phyloP scores from a whole-genome alignment of 2,888 invertebrate genomes.

The Clepsis dumicolana region DNA sequence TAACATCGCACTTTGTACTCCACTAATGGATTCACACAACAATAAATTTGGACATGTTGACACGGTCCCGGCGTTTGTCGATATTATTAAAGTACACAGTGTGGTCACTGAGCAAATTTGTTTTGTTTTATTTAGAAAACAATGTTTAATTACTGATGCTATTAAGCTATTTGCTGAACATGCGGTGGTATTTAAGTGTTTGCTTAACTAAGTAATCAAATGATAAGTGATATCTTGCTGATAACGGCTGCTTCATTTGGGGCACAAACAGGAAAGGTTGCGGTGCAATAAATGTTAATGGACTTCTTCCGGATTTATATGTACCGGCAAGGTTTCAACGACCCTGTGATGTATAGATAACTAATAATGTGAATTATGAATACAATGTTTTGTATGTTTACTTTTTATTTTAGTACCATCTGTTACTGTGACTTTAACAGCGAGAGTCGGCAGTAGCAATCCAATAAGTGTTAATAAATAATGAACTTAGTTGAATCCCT shows the following conservation, averaged over 20 bases:
- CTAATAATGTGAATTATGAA: not conserved
- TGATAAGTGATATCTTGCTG: constrained; percentile 61
- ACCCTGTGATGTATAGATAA: constrained; percentile 14
- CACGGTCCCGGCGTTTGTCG: constrained; percentile 68
- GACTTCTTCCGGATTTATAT: constrained; percentile 35
- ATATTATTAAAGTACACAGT: constrained; percentile 73
- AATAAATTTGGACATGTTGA: constrained; percentile 77
- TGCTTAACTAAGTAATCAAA: constrained; percentile 52
- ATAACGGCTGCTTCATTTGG: constrained; percentile 64
- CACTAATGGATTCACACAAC: constrained; percentile 62
- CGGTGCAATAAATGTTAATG: constrained; percentile 46
- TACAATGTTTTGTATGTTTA: not conserved
- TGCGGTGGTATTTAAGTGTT: constrained; percentile 54
- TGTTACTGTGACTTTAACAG: constrained; percentile 3
- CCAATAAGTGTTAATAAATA: constrained; percentile 41
- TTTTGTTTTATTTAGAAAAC: constrained; percentile 74
- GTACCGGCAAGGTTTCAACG: constrained; percentile 3
- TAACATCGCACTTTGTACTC: constrained; percentile 45
- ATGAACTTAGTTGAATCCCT: constrained; percentile 34
- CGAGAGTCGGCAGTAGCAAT: constrained; percentile 24
- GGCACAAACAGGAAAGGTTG: constrained; percentile 62
- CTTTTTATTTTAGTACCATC: constrained; percentile 8
- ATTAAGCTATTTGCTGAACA: constrained; percentile 71
- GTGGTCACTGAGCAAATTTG: constrained; percentile 76
- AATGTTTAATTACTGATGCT: constrained; percentile 74